A percentile compares a stretch with the other conserved stretches of the same genome.
These are phyloP conservation scores for Philhelius pedissequus DNA, from an alignment of 2,888 invertebrate genomes.

Conservation along the genomic window DNA sequence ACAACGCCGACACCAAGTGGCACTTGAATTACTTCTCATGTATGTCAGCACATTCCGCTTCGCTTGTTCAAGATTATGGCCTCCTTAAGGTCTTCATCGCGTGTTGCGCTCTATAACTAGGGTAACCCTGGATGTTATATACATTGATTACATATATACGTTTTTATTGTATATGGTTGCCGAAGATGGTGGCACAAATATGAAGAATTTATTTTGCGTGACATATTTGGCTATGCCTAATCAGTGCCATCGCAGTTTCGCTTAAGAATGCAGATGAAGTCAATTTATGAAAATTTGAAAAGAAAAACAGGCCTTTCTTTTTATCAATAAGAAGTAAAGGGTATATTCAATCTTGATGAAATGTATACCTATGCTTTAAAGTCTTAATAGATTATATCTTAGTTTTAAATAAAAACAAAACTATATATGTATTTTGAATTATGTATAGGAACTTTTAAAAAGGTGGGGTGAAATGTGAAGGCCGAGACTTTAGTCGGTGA, in stretches of 20 bases:
- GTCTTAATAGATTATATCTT: too few species aligned
- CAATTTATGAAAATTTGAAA: background rate
- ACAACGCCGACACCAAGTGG: conserved; percentile 35
- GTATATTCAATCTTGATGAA: too few species aligned
- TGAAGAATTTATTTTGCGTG: conserved; percentile 51
- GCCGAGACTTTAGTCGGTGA: too few species aligned
- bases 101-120: conserved; percentile 15
- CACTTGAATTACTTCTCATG: conserved; percentile 64
- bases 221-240: conserved; percentile 45
- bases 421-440: too few species aligned
- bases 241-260: conserved; percentile 4
- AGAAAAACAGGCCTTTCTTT: background rate
- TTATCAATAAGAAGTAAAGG: background rate
- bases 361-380: too few species aligned
- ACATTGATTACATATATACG: background rate
- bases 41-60: conserved; percentile 64
- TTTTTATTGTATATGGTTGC: background rate
- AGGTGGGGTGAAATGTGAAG: too few species aligned
- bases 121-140: background rate
- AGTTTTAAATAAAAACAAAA: too few species aligned
- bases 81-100: conserved; percentile 36
- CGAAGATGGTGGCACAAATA: conserved; percentile 8
- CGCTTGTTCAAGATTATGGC: conserved; percentile 51
- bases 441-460: too few species aligned
- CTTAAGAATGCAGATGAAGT: background rate